Percentiles rank a stretch among this genome's conserved stretches.
These are phyloP conservation scores for Acanthosepion lycidas DNA, from an alignment of 2,888 invertebrate species.

Conservation along the genomic window DNA sequence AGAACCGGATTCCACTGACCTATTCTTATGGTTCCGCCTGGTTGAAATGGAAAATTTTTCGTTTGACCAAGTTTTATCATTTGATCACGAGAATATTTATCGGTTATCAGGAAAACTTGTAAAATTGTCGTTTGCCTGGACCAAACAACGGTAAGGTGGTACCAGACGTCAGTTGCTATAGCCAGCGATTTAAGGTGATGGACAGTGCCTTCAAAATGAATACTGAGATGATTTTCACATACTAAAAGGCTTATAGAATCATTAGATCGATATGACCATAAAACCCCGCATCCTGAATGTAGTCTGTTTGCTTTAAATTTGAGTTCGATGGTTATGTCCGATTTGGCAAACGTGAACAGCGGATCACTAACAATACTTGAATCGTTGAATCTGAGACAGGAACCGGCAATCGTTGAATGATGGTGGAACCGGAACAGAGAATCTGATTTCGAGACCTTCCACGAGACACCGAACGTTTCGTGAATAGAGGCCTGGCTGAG, in stretches of 20 bases:
- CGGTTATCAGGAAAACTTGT: conserved; percentile 54
- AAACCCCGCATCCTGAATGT: conserved; percentile 54
- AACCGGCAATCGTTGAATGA: conserved; percentile 52
- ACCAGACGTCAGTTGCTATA: conserved; percentile 57
- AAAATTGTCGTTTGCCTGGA: conserved; percentile 49
- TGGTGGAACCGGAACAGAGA: conserved; percentile 52
- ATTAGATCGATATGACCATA: conserved; percentile 58
- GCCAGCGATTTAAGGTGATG: conserved; percentile 51
- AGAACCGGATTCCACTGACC: conserved; percentile 56
- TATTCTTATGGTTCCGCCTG: conserved; percentile 60
- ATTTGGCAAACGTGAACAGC: conserved; percentile 54
- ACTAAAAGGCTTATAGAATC: conserved; percentile 53
- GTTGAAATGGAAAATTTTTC: conserved; percentile 50
- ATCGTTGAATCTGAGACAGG: conserved; percentile 53
- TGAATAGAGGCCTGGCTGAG: conserved; percentile 54
- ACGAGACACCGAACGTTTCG: conserved; percentile 56
- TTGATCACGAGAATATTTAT: conserved; percentile 49
- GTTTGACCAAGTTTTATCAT: not conserved
- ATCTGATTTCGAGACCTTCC: conserved; percentile 51
- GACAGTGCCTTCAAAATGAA: conserved; percentile 49
- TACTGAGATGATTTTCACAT: conserved; percentile 52
- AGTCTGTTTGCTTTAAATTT: conserved; percentile 55
- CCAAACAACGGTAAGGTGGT: conserved; percentile 62
- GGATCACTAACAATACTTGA: conserved; percentile 52
- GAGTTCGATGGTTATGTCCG: conserved; percentile 59